Evolutionary conservation across 2,113 vertebrate genomes (phyloP).

Genomic region (Galemys pyrenaicus): DNA sequence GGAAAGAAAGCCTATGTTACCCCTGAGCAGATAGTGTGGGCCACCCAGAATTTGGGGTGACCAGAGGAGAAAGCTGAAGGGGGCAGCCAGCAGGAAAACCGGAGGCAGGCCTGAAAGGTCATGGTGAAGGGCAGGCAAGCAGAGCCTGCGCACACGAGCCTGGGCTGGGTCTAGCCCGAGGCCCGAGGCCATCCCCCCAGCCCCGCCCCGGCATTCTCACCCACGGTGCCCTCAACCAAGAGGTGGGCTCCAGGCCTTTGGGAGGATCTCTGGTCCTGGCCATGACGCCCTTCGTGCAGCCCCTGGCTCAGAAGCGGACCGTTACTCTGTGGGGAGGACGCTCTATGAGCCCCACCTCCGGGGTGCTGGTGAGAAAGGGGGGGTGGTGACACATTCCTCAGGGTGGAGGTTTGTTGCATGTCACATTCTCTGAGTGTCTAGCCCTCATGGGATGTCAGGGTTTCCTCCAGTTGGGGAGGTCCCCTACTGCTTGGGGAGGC

Average conservation of each 20-base stretch:
- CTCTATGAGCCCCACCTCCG: too few relatives aligned
- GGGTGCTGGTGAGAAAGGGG: not conserved
- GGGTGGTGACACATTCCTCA: not conserved
- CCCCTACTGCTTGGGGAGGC: not conserved
- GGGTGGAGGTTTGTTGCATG: too few relatives aligned
- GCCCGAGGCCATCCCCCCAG: too few relatives aligned
- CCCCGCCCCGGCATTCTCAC: not conserved
- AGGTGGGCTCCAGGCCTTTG: not conserved
- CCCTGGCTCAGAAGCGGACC: too few relatives aligned
- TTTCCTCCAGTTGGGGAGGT: too few relatives aligned
- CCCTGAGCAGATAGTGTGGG: not conserved
- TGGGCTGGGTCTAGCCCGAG: too few relatives aligned
- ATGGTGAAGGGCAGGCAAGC: not conserved
- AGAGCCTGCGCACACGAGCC: too few relatives aligned
- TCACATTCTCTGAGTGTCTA: not conserved
- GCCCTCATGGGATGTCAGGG: not conserved
- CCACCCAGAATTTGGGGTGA: not conserved
- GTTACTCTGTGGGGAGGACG: not conserved
- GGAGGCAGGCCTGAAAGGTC: not conserved
- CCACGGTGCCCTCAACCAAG: not conserved
- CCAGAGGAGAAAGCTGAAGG: not conserved
- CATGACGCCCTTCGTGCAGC: accelerated
- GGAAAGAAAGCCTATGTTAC: not conserved
- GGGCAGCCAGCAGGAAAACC: not conserved
- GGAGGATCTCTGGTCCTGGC: not conserved